A percentile compares a stretch with the other conserved stretches of the same genome.
Conservation (phyloP, 2,797 vertebrate genomes). For the Picus viridis region DNA sequence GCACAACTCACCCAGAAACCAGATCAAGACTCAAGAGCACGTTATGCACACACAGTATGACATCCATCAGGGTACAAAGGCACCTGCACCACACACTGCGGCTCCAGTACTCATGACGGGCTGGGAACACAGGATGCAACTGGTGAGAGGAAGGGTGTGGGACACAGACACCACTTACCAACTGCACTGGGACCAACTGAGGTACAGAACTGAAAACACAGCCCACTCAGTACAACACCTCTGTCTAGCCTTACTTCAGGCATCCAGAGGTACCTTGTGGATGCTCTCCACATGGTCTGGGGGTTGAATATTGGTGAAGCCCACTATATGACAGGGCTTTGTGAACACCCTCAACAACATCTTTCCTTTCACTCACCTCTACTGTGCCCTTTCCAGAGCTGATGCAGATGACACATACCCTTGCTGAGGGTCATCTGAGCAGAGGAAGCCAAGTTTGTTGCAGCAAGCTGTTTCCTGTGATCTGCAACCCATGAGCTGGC, state of each 20-base stretch:
- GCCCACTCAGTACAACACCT: neutral
- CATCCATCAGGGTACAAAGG: neutral
- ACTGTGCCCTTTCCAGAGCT: neutral
- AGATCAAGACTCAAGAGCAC: neutral
- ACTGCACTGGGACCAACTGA: neutral
- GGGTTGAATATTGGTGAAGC: neutral
- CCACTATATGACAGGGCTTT: neutral
- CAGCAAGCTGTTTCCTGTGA: conserved; percentile 42
- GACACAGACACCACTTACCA: neutral
- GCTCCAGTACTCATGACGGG: neutral
- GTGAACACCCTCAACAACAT: neutral
- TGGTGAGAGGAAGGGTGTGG: conserved; percentile 20
- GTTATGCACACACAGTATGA: conserved; percentile 11
- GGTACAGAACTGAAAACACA: neutral
- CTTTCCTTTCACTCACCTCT: neutral
- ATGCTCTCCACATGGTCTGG: neutral
- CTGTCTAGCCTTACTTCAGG: neutral
- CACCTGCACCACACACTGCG: neutral
- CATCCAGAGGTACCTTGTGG: neutral
- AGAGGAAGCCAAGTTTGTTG: neutral
- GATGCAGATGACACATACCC: neutral
- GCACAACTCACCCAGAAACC: conserved; percentile 44
- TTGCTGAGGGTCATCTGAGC: conserved; percentile 1
- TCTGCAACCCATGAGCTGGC: neutral
- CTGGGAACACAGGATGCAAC: neutral